These are phyloP conservation scores for Plemyria rubiginata DNA, from an alignment of 2,888 invertebrate genomes.

Conservation along the genomic window DNA sequence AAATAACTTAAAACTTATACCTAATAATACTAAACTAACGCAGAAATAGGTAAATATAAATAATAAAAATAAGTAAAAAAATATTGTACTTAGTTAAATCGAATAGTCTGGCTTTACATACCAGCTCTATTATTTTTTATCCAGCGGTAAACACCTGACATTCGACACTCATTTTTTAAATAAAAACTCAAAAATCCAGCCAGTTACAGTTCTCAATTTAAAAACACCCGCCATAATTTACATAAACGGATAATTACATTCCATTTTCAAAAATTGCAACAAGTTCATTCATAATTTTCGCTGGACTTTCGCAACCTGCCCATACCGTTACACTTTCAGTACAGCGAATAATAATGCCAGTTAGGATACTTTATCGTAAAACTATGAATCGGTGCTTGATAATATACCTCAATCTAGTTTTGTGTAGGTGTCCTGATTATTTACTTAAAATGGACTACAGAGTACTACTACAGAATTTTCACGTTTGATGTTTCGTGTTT, in stretches of 20 bases:
- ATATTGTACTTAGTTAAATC: too few species aligned
- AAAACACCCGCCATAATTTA: constrained; percentile 38
- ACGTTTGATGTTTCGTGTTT: too few species aligned
- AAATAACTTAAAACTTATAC: too few species aligned
- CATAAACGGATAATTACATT: constrained; percentile 36
- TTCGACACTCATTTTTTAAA: constrained; percentile 14
- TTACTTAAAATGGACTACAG: too few species aligned
- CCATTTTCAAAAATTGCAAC: constrained; percentile 33
- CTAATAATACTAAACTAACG: too few species aligned
- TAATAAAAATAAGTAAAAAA: too few species aligned
- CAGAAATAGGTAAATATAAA: too few species aligned
- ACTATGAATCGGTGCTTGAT: too few species aligned
- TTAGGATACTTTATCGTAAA: constrained; percentile 9
- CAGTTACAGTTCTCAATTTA: constrained; percentile 23
- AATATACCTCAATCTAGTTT: too few species aligned
- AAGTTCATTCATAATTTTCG: constrained; percentile 41
- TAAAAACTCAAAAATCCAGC: constrained; percentile 24
- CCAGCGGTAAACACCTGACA: constrained; percentile 21
- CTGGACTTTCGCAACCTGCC: constrained; percentile 35
- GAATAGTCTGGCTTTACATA: neutral
- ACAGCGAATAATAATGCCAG: constrained; percentile 3
- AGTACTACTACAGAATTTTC: too few species aligned
- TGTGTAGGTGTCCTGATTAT: too few species aligned
- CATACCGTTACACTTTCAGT: constrained; percentile 30
- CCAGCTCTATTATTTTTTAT: constrained; percentile 18